Percentiles rank a stretch among this genome's conserved stretches.
Evolutionary conservation across 2,113 vertebrate species (phyloP).

Genomic region (Tachuris rubrigastra): DNA sequence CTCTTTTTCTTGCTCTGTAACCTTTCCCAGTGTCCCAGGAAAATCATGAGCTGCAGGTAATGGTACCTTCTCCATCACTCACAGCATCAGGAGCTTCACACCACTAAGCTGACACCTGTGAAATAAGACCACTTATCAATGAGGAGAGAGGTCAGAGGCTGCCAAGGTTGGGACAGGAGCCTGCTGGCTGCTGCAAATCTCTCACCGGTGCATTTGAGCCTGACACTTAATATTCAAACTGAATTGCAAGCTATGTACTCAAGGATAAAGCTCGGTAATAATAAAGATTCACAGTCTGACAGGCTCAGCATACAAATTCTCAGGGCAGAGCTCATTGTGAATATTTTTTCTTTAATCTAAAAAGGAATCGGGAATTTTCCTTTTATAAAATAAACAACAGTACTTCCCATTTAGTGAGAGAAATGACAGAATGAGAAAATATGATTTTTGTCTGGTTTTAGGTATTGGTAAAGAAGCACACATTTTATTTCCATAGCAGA

Average conservation of each 20-base stretch:
- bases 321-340: conserved; percentile 7
- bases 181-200: conserved; percentile 43
- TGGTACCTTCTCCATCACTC: neutral
- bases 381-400: neutral
- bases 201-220: conserved; percentile 30
- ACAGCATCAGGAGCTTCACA: neutral
- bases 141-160: conserved; percentile 31
- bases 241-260: conserved; percentile 53
- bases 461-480: neutral
- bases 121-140: conserved; percentile 46
- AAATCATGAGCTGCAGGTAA: neutral
- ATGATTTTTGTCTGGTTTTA: neutral
- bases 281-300: conserved; percentile 52
- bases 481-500: neutral
- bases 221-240: conserved; percentile 76
- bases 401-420: neutral
- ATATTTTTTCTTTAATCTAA: neutral
- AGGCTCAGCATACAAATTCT: conserved; percentile 57
- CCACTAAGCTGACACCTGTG: neutral
- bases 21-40: neutral
- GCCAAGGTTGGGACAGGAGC: conserved; percentile 1
- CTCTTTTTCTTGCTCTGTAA: neutral
- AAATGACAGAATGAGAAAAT: neutral
- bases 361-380: neutral
- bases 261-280: conserved; percentile 68